Evolutionary conservation across 2,888 invertebrate species (phyloP), one percentile per base, ranked within the genome.

Genomic region (Cryptus viduatorius): DNA sequence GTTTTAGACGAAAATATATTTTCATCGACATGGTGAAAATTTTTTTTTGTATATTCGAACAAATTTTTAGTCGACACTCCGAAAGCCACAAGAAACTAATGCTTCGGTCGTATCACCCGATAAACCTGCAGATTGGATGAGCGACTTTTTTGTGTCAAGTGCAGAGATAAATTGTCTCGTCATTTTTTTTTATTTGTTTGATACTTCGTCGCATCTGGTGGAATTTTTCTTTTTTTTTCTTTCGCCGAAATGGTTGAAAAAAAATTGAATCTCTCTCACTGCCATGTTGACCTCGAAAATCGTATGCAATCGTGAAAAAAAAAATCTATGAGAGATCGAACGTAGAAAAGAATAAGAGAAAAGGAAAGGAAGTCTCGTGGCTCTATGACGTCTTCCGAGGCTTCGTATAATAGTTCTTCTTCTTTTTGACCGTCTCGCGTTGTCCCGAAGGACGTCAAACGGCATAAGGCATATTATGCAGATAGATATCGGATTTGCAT

Each of bases 291-390:
- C 71, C 37, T 19, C 37, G 37, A 53, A 71, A 53, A 14, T 5
- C 19, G 37, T 50, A 71, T 56, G 71, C 16, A 37, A 37, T 42
- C 19, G 53, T 19, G 3, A 19, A 19, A 19, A 24, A 56, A 4
- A 56, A 53, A 53, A 53, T 7, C 24, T 37, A 37, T 37, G 37
- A 37, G 37, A 37, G 12, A 37, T 50, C 53, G 31, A 53, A 37
- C 67, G 69, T 50, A n/a, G 37, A 69, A 31, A 42, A 71, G 5
- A 37, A 19, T 29, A 14, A 48, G n/a, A 53, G 24, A 71, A 71
- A 71, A 71, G 37, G 53, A 53, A 53, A 56, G 50, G 53, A 71
- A 53, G 53, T 71, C 37, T 42, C 53, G 53, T 56, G 53, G 19
- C 37, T 37, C 37, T 56, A 31, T 53, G 53, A 53, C 71, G 71